These are phyloP conservation scores for Brachyrhaphis roseni DNA, from an alignment of 2,797 vertebrate genomes.

Conservation along the genomic window DNA sequence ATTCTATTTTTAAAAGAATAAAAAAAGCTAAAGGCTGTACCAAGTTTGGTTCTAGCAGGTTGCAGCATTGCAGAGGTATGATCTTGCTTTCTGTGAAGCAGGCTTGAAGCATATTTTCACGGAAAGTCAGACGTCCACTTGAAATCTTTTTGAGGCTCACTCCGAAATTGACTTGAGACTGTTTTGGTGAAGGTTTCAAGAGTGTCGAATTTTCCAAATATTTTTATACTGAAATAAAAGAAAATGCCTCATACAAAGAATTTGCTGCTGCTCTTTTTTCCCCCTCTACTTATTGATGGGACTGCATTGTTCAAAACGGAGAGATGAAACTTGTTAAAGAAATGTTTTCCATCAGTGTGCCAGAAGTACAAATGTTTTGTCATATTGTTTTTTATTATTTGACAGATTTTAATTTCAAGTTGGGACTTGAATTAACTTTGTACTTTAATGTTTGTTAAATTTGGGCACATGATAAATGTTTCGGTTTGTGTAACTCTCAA, in stretches of 20 bases:
- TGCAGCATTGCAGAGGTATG: neutral
- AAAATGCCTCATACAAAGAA: neutral
- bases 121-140: neutral
- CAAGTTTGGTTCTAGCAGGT: neutral
- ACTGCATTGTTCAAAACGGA: neutral
- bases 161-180: neutral
- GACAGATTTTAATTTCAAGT: neutral
- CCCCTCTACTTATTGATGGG: neutral
- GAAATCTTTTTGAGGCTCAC: neutral
- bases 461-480: neutral
- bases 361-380: neutral
- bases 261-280: neutral
- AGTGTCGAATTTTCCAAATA: neutral
- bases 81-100: neutral
- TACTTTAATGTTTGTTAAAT: neutral
- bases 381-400: neutral
- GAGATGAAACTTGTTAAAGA: neutral
- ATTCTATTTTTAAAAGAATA: neutral
- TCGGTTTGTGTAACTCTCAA: neutral
- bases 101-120: neutral
- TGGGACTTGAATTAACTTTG: neutral
- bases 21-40: neutral
- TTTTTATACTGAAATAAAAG: neutral
- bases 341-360: neutral
- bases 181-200: neutral